Percentiles rank a stretch among this genome's conserved stretches.
phyloP scores from a whole-genome alignment of 2,888 invertebrate species.

The Pedicia rivosa region DNA sequence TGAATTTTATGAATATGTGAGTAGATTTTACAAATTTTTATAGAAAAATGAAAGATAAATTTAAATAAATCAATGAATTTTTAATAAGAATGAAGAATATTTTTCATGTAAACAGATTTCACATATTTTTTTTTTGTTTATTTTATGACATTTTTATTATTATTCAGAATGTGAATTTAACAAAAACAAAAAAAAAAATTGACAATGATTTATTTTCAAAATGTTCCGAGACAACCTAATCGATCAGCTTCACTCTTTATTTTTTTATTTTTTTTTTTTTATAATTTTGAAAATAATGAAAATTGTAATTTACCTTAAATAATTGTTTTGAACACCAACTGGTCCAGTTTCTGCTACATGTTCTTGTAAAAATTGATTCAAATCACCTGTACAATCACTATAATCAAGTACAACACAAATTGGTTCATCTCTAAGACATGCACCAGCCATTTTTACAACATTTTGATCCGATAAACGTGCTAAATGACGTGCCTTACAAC shows the following conservation, averaged over 20 bases:
- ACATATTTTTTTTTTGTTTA: too few relatives aligned
- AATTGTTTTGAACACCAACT: slow-evolving; percentile 24
- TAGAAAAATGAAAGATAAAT: too few relatives aligned
- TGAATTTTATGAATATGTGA: too few relatives aligned
- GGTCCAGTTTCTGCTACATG: slow-evolving; percentile 55
- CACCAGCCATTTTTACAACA: slow-evolving; percentile 55
- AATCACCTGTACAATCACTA: slow-evolving; percentile 49
- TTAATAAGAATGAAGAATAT: too few relatives aligned
- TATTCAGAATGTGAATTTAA: too few relatives aligned
- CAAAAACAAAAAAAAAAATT: too few relatives aligned
- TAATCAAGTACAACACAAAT: slow-evolving; percentile 61
- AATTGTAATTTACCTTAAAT: slow-evolving; percentile 4
- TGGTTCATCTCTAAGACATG: slow-evolving; percentile 55
- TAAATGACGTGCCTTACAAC: slow-evolving; percentile 52
- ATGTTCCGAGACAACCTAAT: too few relatives aligned
- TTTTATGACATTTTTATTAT: too few relatives aligned
- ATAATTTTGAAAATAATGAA: slow-evolving; percentile 4
- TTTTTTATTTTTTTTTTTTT: slow-evolving; percentile 6
- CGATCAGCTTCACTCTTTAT: slow-evolving; percentile 6
- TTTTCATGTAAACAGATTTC: too few relatives aligned
- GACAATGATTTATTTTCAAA: too few relatives aligned
- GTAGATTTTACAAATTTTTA: too few relatives aligned
- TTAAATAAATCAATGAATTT: too few relatives aligned
- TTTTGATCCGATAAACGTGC: slow-evolving; percentile 53
- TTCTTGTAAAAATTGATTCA: slow-evolving; percentile 70